A percentile compares a stretch with the other conserved stretches of the same genome.
phyloP scores from a whole-genome alignment of 2,113 vertebrate species.

The Baryphthengus martii region DNA sequence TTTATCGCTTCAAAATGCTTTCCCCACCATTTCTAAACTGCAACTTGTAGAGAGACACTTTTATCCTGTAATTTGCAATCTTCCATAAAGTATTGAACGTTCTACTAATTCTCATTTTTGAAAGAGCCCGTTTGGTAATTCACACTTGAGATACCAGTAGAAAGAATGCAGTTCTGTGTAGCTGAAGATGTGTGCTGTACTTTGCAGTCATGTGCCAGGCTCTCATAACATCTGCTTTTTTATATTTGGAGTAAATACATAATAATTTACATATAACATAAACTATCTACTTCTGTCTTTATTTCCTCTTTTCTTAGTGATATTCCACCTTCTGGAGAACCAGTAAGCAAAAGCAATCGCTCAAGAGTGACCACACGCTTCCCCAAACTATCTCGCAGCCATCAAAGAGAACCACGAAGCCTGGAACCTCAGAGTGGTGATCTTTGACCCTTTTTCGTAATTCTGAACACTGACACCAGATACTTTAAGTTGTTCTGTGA shows the following conservation, averaged over 20 bases:
- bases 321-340: constrained; percentile 77
- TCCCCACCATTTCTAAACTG: constrained; percentile 13
- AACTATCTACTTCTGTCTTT: not conserved
- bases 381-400: constrained; percentile 83
- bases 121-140: constrained; percentile 14
- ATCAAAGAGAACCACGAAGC: constrained; percentile 81
- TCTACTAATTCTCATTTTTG: constrained; percentile 11
- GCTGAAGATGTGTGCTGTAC: constrained; percentile 16
- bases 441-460: constrained; percentile 74
- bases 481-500: not conserved
- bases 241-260: not conserved
- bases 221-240: constrained; percentile 48
- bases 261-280: not conserved
- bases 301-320: constrained; percentile 78
- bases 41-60: not conserved
- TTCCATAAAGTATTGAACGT: constrained; percentile 17
- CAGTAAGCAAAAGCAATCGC: constrained; percentile 75
- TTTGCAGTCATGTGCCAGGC: constrained; percentile 18
- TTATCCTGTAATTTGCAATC: constrained; percentile 13
- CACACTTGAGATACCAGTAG: not conserved
- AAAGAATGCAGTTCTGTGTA: not conserved
- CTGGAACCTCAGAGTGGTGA: constrained; percentile 96
- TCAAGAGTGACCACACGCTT: constrained; percentile 84
- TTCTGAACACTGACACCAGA: not conserved
- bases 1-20: constrained; percentile 37